Conservation (phyloP, 2,797 vertebrate species). For the Oreortyx pictus region DNA sequence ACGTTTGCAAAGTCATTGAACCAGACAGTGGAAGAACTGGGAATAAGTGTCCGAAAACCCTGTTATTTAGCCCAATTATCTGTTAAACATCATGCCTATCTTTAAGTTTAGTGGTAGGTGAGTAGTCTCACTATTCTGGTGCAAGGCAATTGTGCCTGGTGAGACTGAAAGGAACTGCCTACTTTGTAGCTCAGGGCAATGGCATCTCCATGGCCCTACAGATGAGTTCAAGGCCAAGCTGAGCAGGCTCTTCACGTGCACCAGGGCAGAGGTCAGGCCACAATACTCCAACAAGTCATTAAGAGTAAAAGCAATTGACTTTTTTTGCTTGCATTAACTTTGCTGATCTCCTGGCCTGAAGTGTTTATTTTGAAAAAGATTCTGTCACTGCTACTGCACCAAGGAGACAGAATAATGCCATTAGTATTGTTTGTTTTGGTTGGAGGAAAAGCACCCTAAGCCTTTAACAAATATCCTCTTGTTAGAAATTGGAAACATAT, state of each 20-base stretch:
- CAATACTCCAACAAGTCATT: slow-evolving; percentile 64
- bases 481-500: slow-evolving; percentile 74
- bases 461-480: slow-evolving; percentile 75
- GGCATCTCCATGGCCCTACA: neutral
- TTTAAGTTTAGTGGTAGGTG: neutral
- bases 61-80: neutral
- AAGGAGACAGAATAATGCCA: slow-evolving; percentile 68
- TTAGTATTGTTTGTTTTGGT: slow-evolving; percentile 75
- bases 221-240: neutral
- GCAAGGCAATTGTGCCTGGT: neutral
- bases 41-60: neutral
- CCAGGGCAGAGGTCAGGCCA: slow-evolving; percentile 63
- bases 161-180: neutral
- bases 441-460: slow-evolving; percentile 68
- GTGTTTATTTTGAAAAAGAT: slow-evolving; percentile 75
- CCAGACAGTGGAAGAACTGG: neutral
- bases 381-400: slow-evolving; percentile 47
- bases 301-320: slow-evolving; percentile 68
- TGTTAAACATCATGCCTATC: neutral
- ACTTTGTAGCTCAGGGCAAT: neutral
- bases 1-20: neutral
- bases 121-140: neutral
- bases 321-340: slow-evolving; percentile 60
- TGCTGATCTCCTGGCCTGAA: slow-evolving; percentile 53
- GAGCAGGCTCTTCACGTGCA: neutral